Evolutionary conservation across 1,140 invertebrate genomes (phyloP), one percentile per base, ranked within the genome.

Genomic region (Apis florea): DNA sequence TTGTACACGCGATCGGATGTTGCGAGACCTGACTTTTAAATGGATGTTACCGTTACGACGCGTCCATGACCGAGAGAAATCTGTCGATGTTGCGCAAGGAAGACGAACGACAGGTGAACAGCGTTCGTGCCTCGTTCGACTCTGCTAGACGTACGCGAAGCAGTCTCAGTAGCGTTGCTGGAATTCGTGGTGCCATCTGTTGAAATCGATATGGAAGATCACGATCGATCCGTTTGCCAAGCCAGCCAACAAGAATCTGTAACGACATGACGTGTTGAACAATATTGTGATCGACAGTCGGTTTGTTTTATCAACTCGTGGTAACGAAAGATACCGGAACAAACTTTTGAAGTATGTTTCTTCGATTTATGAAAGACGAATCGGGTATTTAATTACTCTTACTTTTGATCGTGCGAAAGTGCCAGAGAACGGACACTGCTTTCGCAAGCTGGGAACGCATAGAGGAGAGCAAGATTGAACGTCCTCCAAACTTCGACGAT

Each of bases 171-270:
- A 97, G 87, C 97, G 96, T 93, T 98, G 97, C 92, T 99, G 98
- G 93, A 98, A 99, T 94, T 99, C 98, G 92, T 99, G 98, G 94
- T 99, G 99, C 99, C 99, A 99, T 91, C 98, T 96, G 94, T 99
- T 99, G 95, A 99, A 99, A 94, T 99, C 99, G 91, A 99, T 99
- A 94, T 99, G 98, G 94, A 99, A 99, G 85, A 99, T 98, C 63
- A 99, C 97, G 77, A 99, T 97, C 26, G 98, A 99, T 58, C 99
- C 99, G 85, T 99, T 99, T 26, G 98, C 97, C 49, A 99, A 94
- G 83, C 99, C 99, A 86, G 98, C 98, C 85, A 99, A 94, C 69
- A 99, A 94, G 94, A 99, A 99, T 93, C 98, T 99, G 92, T 84
- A 95, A 95, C 87, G 0, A 40, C 4, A 40, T 40, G 31, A 13